These are phyloP conservation scores for Lasaia peninsularis DNA, from an alignment of 1,140 invertebrate genomes.

Conservation along the genomic window DNA sequence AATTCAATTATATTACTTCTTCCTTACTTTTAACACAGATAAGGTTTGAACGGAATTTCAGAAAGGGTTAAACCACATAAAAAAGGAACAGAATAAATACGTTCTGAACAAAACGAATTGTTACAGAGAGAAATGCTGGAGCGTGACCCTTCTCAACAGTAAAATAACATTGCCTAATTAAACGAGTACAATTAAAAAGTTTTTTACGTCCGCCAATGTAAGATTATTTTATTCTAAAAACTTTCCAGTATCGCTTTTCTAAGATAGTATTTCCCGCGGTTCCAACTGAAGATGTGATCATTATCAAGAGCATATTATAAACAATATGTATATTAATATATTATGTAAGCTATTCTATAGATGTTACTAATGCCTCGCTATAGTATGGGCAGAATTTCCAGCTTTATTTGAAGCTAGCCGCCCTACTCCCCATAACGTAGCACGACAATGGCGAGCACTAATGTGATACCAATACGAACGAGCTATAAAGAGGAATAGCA, in stretches of 20 bases:
- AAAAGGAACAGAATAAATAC: background rate
- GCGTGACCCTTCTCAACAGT: background rate
- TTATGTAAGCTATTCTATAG: too few species aligned
- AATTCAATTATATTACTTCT: background rate
- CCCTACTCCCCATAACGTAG: too few species aligned
- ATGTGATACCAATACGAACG: too few species aligned
- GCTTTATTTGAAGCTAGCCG: too few species aligned
- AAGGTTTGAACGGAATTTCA: background rate
- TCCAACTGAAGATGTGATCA: too few species aligned
- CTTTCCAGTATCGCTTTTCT: background rate
- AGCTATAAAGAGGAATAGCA: too few species aligned
- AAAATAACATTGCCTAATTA: constrained; percentile 4
- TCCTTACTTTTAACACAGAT: background rate
- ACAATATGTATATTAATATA: too few species aligned
- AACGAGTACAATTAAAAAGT: background rate
- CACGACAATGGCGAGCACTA: too few species aligned
- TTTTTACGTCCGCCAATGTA: background rate
- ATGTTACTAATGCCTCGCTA: too few species aligned
- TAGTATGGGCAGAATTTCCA: too few species aligned
- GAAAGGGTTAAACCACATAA: constrained; percentile 4
- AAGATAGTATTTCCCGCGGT: background rate
- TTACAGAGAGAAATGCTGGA: background rate
- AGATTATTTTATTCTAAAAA: background rate
- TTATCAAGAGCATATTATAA: too few species aligned
- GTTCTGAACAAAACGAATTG: background rate